Conservation (phyloP, 2,797 vertebrate species). For the Adelosebastes latens region DNA sequence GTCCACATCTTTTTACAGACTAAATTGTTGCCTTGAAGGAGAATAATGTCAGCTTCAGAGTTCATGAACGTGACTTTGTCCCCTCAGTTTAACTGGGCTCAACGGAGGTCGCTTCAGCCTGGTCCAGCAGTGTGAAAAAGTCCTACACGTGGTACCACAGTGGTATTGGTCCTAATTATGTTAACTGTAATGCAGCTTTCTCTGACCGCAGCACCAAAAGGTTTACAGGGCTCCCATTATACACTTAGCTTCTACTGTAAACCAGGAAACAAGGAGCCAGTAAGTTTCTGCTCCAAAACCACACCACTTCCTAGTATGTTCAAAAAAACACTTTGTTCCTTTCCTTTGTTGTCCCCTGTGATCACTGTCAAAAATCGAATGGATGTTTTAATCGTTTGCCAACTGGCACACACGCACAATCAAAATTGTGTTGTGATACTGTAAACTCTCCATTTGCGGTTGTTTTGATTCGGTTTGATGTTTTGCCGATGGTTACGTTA, state of each 20-base stretch:
- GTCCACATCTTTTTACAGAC: neutral
- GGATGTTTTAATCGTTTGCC: slow-evolving; percentile 5
- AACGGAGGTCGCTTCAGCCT: slow-evolving; percentile 9
- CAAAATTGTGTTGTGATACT: slow-evolving; percentile 20
- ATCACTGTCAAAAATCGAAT: slow-evolving; percentile 50
- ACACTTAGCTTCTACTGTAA: slow-evolving; percentile 76
- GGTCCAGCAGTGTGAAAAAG: slow-evolving; percentile 57
- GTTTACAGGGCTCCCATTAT: slow-evolving; percentile 77
- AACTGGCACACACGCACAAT: slow-evolving; percentile 17
- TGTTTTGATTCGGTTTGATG: slow-evolving; percentile 33
- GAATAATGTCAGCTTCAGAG: neutral
- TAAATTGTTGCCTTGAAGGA: neutral
- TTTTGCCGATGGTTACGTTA: slow-evolving; percentile 5
- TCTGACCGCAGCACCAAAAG: slow-evolving; percentile 74
- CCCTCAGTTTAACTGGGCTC: neutral
- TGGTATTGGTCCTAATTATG: slow-evolving; percentile 67
- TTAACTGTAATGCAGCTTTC: slow-evolving; percentile 63
- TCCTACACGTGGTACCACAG: slow-evolving; percentile 45
- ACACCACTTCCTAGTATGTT: slow-evolving; percentile 60
- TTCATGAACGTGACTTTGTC: neutral
- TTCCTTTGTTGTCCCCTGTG: slow-evolving; percentile 54
- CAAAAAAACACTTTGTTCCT: slow-evolving; percentile 42
- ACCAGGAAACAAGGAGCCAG: slow-evolving; percentile 73
- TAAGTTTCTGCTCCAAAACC: slow-evolving; percentile 65
- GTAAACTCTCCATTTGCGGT: slow-evolving; percentile 27